Evolutionary conservation across 2,888 invertebrate species (phyloP), one percentile per base, ranked within the genome.

Genomic region (Nephrotoma appendiculata): DNA sequence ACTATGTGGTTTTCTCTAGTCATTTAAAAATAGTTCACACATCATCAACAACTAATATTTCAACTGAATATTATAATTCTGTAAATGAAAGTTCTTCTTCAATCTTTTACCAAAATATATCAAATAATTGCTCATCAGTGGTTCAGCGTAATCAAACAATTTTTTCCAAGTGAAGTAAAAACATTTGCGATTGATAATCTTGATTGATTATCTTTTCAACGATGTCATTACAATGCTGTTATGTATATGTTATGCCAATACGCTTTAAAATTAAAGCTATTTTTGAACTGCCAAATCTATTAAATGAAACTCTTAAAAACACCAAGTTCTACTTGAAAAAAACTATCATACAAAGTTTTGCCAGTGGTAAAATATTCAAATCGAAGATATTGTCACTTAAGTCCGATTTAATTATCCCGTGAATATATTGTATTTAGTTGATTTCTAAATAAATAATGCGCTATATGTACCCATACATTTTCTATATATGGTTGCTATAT

Each of bases 361-460:
- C 44, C 1, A 43, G 19, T 86, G 87, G 87, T 12, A 43, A 86
- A 41, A 86, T 87, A 9, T 87, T 86, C 45, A 87, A 87, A 86
- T 9, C 11, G 31, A 87, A 86, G 31, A 45, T 42, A 45, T 6
- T 84, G 42, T 52, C 19, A 42, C 86, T 86, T 83, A 41, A 15
- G 1, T 12, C 31, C 11, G 19, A 87, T 4, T 41, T 48, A 3
- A 11, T 86, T 45, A 87, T 87, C 6, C 87, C 87, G n/a, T 87
- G n/a, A n/a, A 86, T n/a, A 86, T 48, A 42, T 85, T 87, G 43
- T 87, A 87, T 85, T 87, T 87, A 44, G 87, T 87, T 48, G 88
- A 88, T 31, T 88, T 86, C 86, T 87, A 87, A 45, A 87, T 88
- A 15, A 88, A 88, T 71, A 88, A 88, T 84, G 48, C 86, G 5